Conservation (phyloP, 2,888 invertebrate genomes). For the Ceraclea dissimilis region DNA sequence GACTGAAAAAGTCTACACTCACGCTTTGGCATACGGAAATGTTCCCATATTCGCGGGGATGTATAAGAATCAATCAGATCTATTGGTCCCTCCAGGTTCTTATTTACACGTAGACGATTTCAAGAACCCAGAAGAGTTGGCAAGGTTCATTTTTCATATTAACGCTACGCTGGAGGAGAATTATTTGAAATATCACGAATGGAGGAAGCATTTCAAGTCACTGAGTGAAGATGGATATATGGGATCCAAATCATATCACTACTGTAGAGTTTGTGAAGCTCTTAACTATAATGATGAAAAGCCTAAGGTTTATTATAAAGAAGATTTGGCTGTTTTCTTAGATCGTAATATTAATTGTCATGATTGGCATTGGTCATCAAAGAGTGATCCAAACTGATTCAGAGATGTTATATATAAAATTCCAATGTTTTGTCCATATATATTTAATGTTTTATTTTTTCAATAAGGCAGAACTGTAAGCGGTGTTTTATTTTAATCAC, state of each 20-base stretch:
- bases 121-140: slow-evolving; percentile 43
- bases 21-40: slow-evolving; percentile 53
- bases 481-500: no score
- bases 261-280: slow-evolving; percentile 51
- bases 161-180: slow-evolving; percentile 33
- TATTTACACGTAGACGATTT: slow-evolving; percentile 54
- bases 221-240: slow-evolving; percentile 63
- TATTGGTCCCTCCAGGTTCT: slow-evolving; percentile 54
- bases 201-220: slow-evolving; percentile 51
- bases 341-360: slow-evolving; percentile 13
- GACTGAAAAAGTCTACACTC: slow-evolving; percentile 63
- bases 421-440: no score
- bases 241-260: slow-evolving; percentile 49
- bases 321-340: slow-evolving; percentile 24
- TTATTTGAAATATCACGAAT: slow-evolving; percentile 44
- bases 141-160: slow-evolving; percentile 44
- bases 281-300: slow-evolving; percentile 42
- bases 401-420: no score
- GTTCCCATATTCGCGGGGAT: slow-evolving; percentile 62
- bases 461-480: no score
- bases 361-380: background rate
- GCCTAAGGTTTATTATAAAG: slow-evolving; percentile 34
- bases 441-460: no score
- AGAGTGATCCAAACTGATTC: no score
- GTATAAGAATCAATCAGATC: slow-evolving; percentile 35